A percentile compares a stretch with the other conserved stretches of the same genome.
Conservation (phyloP, 2,888 invertebrate genomes). For the Pristionchus exspectatus region DNA sequence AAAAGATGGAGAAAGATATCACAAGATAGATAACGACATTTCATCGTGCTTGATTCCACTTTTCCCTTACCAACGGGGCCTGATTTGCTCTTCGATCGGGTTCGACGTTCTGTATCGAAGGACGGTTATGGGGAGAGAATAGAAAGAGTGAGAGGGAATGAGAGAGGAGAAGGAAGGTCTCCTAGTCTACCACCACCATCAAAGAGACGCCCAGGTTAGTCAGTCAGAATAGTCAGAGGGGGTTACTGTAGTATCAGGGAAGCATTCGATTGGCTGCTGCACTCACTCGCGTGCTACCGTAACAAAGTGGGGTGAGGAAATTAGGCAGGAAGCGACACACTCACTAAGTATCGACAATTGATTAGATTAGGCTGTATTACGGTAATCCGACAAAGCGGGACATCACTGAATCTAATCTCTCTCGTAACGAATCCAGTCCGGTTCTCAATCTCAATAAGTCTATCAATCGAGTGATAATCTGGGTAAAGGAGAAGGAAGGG, state of each 20-base stretch:
- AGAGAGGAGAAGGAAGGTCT: background rate
- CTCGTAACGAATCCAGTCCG: constrained; percentile 5
- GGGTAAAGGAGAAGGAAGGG: background rate
- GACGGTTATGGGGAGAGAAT: constrained; percentile 51
- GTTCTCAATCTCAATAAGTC: background rate
- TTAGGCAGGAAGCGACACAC: constrained; percentile 26
- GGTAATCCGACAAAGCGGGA: constrained; percentile 20
- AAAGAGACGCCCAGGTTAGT: background rate
- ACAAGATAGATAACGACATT: constrained; percentile 45
- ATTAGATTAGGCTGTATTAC: background rate
- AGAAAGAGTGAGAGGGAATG: constrained; percentile 48
- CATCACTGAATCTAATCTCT: constrained; percentile 29
- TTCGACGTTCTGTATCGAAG: constrained; percentile 62
- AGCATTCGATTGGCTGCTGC: background rate
- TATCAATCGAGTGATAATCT: background rate
- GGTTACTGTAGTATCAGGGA: constrained; percentile 13
- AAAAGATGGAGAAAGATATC: constrained; percentile 5
- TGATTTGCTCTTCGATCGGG: constrained; percentile 58
- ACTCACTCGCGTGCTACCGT: constrained; percentile 45
- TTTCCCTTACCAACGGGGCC: constrained; percentile 52
- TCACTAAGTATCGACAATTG: constrained; percentile 24
- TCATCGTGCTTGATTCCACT: constrained; percentile 23
- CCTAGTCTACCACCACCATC: constrained; percentile 25
- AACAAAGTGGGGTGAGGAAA: constrained; percentile 6
- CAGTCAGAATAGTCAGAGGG: background rate